Percentiles rank a stretch among this genome's conserved stretches.
phyloP scores from a whole-genome alignment of 2,797 vertebrate species.

The Argentina silus region DNA sequence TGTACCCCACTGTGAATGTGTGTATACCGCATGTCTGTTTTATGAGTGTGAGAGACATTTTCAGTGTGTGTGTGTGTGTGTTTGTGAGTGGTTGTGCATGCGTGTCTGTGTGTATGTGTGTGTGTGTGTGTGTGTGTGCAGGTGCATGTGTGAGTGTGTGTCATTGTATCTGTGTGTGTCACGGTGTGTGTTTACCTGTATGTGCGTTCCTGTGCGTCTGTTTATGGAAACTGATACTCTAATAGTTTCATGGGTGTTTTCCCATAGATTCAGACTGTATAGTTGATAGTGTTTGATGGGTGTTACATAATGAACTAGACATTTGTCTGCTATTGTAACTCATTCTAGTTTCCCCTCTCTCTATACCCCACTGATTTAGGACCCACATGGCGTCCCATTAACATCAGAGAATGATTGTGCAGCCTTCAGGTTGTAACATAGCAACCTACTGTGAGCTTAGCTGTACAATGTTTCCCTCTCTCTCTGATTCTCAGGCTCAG shows the following conservation, averaged over 20 bases:
- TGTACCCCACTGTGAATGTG: constrained; percentile 55
- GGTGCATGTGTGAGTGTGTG: constrained; percentile 5
- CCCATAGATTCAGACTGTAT: neutral
- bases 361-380: constrained; percentile 63
- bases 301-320: constrained; percentile 58
- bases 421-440: constrained; percentile 63
- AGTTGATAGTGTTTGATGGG: constrained; percentile 46
- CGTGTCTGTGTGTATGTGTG: constrained; percentile 12
- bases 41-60: neutral
- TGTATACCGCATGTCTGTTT: constrained; percentile 21
- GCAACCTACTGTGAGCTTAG: constrained; percentile 65
- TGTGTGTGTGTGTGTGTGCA: constrained; percentile 25
- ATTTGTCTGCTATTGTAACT: constrained; percentile 58
- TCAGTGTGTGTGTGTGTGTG: constrained; percentile 12
- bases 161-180: no score
- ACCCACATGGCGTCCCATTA: constrained; percentile 75
- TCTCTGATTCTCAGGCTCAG: constrained; percentile 66
- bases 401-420: constrained; percentile 72
- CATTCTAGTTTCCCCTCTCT: constrained; percentile 54
- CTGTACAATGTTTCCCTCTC: constrained; percentile 43
- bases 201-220: neutral
- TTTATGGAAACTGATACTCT: neutral
- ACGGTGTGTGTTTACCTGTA: no score
- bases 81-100: neutral
- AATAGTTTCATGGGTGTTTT: neutral